Conservation (phyloP, 1,140 invertebrate species). For the Drosophila melanica region DNA sequence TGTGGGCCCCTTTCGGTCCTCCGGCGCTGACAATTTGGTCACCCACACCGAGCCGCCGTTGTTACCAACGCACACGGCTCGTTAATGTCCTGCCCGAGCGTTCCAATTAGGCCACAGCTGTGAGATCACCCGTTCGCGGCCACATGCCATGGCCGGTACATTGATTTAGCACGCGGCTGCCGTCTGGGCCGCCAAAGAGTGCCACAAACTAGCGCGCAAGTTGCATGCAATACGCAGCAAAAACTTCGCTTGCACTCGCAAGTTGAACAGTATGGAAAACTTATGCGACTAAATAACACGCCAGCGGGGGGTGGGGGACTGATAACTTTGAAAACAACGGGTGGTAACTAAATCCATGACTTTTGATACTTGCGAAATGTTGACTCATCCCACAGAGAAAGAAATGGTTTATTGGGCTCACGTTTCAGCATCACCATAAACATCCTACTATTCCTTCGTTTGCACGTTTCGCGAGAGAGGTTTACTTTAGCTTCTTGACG, state of each 20-base stretch:
- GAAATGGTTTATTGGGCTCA: not conserved
- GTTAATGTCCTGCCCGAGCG: slow-evolving; percentile 61
- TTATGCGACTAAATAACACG: slow-evolving; percentile 27
- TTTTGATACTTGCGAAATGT: slow-evolving; percentile 24
- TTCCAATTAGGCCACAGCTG: slow-evolving; percentile 60
- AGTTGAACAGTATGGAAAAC: slow-evolving; percentile 26
- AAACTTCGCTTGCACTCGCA: slow-evolving; percentile 45
- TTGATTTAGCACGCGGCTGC: slow-evolving; percentile 61
- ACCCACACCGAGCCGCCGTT: slow-evolving; percentile 6
- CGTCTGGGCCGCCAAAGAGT: slow-evolving; percentile 36
- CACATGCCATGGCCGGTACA: slow-evolving; percentile 28
- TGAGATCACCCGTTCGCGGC: not conserved
- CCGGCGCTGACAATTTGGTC: slow-evolving; percentile 19
- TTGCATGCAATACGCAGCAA: slow-evolving; percentile 39
- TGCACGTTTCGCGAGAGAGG: no score
- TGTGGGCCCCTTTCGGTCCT: slow-evolving; percentile 27
- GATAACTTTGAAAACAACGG: slow-evolving; percentile 9
- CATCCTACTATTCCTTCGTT: no score
- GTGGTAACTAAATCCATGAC: slow-evolving; percentile 30
- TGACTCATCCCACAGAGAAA: slow-evolving; percentile 18
- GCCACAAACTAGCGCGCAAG: slow-evolving; percentile 57
- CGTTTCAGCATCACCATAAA: not conserved
- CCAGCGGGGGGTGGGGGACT: not conserved
- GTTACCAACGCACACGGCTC: slow-evolving; percentile 49
- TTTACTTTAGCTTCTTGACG: no score